Evolutionary conservation across 2,888 invertebrate species (phyloP).

Genomic region (Parnassius orleans): DNA sequence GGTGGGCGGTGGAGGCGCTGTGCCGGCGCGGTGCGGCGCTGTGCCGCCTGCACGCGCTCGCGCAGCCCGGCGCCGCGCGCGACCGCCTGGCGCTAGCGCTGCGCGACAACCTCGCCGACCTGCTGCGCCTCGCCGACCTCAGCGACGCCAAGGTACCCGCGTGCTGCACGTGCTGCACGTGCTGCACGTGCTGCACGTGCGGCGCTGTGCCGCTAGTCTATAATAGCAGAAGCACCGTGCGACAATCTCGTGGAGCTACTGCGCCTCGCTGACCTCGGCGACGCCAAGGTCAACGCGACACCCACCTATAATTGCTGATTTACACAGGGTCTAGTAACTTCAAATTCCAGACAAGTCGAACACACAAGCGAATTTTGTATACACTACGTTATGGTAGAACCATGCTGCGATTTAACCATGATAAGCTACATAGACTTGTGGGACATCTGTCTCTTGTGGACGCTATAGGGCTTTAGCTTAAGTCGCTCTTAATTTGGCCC

Average conservation of each 20-base stretch:
- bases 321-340: too few relatives aligned
- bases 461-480: too few relatives aligned
- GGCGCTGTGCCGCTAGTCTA: constrained; percentile 82
- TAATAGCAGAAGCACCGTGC: constrained; percentile 42
- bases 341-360: too few relatives aligned
- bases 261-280: constrained; percentile 90
- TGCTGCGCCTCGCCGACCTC: constrained; percentile 90
- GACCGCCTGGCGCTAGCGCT: constrained; percentile 75
- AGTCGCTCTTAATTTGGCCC: too few relatives aligned
- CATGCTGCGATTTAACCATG: too few relatives aligned
- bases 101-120: constrained; percentile 66
- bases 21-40: constrained; percentile 91
- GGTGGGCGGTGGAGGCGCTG: constrained; percentile 89
- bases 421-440: too few relatives aligned
- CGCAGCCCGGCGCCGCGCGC: constrained; percentile 64
- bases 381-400: too few relatives aligned
- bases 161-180: constrained; percentile 17
- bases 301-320: too few relatives aligned
- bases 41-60: constrained; percentile 80
- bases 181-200: constrained; percentile 90
- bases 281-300: constrained; percentile 76
- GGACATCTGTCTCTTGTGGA: too few relatives aligned
- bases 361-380: too few relatives aligned
- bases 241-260: constrained; percentile 81
- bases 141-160: constrained; percentile 82